Evolutionary conservation across 2,888 invertebrate species (phyloP).

Genomic region (Chirona hameri): DNA sequence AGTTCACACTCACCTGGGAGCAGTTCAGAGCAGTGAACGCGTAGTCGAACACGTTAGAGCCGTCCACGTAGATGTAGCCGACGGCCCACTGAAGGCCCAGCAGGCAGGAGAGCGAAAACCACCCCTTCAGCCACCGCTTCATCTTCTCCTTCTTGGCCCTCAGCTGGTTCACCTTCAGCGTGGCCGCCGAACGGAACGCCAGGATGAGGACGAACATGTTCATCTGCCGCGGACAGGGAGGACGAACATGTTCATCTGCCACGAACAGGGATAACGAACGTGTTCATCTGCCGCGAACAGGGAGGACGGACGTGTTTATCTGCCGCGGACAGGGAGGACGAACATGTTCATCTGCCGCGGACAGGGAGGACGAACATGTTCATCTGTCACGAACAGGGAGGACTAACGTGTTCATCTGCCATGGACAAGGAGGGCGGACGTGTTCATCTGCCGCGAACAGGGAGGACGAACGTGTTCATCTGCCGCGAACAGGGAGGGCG

Average conservation of each 20-base stretch:
- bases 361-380: too few relatives aligned
- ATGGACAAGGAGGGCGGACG: background rate
- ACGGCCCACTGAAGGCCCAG: conserved; percentile 53
- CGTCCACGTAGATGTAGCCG: conserved; percentile 49
- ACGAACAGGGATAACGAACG: background rate
- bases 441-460: conserved; percentile 28
- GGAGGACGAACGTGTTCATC: background rate
- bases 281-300: background rate
- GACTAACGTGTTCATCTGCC: too few relatives aligned
- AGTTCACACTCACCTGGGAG: conserved; percentile 38
- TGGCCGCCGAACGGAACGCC: conserved; percentile 32
- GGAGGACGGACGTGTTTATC: conserved; percentile 31
- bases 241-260: background rate
- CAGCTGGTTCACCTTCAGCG: conserved; percentile 29
- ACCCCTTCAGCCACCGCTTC: conserved; percentile 48
- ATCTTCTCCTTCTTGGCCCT: conserved; percentile 30
- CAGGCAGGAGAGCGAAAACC: conserved; percentile 49
- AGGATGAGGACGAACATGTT: conserved; percentile 32
- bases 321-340: background rate
- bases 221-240: conserved; percentile 13
- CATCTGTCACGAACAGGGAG: too few relatives aligned
- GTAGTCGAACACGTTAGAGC: conserved; percentile 49
- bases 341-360: background rate
- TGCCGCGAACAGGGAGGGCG: background rate
- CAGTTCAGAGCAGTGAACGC: conserved; percentile 51